phyloP scores from a whole-genome alignment of 92 coral and sea anemone genomes.

The Paragorgia papillata region DNA sequence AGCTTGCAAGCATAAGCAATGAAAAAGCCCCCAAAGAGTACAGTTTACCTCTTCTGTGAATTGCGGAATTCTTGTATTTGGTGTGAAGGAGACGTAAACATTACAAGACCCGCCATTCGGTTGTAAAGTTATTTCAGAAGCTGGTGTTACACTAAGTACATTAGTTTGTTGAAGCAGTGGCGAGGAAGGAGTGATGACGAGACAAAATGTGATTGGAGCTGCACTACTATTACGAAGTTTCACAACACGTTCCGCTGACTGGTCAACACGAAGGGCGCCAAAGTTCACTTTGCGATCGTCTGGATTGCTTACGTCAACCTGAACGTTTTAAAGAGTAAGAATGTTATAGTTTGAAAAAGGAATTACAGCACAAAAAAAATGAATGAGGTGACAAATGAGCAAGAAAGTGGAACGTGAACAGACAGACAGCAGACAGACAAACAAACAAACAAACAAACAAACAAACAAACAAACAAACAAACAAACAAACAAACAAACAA shows the following conservation, averaged over 20 bases:
- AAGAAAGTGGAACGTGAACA: neutral
- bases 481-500: slow-evolving; percentile 43
- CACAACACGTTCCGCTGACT: slow-evolving; percentile 76
- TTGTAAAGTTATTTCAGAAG: slow-evolving; percentile 81
- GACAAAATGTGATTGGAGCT: slow-evolving; percentile 84
- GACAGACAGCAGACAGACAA: no score
- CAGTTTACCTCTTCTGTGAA: slow-evolving; percentile 88
- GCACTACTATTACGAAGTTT: slow-evolving; percentile 92
- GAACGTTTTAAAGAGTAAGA: neutral
- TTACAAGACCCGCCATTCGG: slow-evolving; percentile 86
- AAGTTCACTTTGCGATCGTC: slow-evolving; percentile 82
- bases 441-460: no score
- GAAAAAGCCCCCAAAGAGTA: no score
- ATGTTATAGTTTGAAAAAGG: neutral
- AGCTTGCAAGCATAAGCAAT: no score
- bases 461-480: no score
- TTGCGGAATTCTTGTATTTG: slow-evolving; percentile 87
- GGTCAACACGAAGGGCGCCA: slow-evolving; percentile 91
- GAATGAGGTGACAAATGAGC: no score
- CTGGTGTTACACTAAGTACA: slow-evolving; percentile 73
- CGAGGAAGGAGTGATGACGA: slow-evolving; percentile 89
- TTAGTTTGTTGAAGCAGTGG: slow-evolving; percentile 85
- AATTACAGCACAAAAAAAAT: no score
- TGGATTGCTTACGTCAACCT: slow-evolving; percentile 92
- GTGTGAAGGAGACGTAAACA: slow-evolving; percentile 82